Percentiles rank a stretch among this genome's conserved stretches.
phyloP scores from a whole-genome alignment of 2,113 vertebrate species.

The Mixornis gularis region DNA sequence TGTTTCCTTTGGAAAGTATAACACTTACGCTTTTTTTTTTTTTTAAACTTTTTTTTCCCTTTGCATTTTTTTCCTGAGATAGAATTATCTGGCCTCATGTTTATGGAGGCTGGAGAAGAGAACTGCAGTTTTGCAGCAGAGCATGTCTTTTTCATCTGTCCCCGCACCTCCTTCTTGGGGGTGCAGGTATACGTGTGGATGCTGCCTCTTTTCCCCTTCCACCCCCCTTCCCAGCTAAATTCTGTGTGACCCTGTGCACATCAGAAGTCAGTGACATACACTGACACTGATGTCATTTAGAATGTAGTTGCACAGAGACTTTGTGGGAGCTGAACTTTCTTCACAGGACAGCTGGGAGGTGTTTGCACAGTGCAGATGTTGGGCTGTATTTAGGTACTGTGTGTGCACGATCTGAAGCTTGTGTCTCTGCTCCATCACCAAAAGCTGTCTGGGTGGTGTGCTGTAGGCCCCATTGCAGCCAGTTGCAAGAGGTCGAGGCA shows the following conservation, averaged over 20 bases:
- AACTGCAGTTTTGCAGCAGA: background rate
- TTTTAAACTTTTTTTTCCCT: background rate
- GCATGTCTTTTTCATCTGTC: background rate
- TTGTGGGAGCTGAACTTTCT: background rate
- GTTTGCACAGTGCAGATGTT: background rate
- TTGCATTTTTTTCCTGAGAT: background rate
- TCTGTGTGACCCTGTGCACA: background rate
- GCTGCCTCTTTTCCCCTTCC: background rate
- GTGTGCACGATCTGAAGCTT: background rate
- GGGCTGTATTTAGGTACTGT: background rate
- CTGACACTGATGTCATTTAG: background rate
- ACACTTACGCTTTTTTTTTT: background rate
- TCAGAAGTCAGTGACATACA: background rate
- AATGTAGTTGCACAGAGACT: background rate
- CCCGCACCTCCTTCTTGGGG: background rate
- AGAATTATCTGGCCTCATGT: background rate
- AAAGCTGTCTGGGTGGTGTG: background rate
- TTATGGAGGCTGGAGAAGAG: background rate
- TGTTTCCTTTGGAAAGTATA: constrained; percentile 57
- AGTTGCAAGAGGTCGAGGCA: background rate
- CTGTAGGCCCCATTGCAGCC: background rate
- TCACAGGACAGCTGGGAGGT: background rate
- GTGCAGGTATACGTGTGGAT: background rate
- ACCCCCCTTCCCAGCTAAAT: background rate
- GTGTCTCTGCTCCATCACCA: background rate